Evolutionary conservation across 2,888 invertebrate genomes (phyloP).

Genomic region (Catocala nupta): DNA sequence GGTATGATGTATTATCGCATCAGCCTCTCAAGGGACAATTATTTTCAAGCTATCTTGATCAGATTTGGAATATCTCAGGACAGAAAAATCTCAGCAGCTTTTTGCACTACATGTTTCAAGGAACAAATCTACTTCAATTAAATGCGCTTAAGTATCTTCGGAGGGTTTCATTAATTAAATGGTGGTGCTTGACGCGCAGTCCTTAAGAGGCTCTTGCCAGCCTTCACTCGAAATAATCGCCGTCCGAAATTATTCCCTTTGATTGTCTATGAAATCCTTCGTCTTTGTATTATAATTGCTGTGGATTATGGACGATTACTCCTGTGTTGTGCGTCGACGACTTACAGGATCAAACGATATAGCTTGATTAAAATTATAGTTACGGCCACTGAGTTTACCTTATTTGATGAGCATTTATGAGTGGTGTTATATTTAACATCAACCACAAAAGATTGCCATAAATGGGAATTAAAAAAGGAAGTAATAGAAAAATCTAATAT

Average conservation of each 20-base stretch:
- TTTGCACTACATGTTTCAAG: constrained; percentile 41
- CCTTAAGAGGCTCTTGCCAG: constrained; percentile 59
- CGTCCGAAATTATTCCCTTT: constrained; percentile 78
- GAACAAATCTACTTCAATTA: constrained; percentile 49
- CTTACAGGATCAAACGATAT: constrained; percentile 39
- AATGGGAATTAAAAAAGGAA: too few relatives aligned
- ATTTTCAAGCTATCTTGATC: too few relatives aligned
- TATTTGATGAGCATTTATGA: too few relatives aligned
- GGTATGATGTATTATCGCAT: too few relatives aligned
- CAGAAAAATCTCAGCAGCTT: neutral
- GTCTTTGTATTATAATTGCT: constrained; percentile 70
- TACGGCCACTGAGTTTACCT: neutral
- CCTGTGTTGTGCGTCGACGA: constrained; percentile 29
- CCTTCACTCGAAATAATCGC: constrained; percentile 76
- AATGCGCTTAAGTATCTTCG: constrained; percentile 45
- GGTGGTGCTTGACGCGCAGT: constrained; percentile 60
- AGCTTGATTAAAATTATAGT: constrained; percentile 29
- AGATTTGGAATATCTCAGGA: neutral
- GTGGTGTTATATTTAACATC: too few relatives aligned
- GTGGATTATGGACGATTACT: constrained; percentile 62
- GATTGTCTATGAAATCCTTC: constrained; percentile 72
- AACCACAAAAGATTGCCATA: too few relatives aligned
- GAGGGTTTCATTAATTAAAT: constrained; percentile 78
- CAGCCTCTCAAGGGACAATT: too few relatives aligned
- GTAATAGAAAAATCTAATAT: too few relatives aligned